A percentile compares a stretch with the other conserved stretches of the same genome.
These are phyloP conservation scores for Neodon shergylaensis DNA, from an alignment of 2,113 vertebrate species.

Conservation along the genomic window DNA sequence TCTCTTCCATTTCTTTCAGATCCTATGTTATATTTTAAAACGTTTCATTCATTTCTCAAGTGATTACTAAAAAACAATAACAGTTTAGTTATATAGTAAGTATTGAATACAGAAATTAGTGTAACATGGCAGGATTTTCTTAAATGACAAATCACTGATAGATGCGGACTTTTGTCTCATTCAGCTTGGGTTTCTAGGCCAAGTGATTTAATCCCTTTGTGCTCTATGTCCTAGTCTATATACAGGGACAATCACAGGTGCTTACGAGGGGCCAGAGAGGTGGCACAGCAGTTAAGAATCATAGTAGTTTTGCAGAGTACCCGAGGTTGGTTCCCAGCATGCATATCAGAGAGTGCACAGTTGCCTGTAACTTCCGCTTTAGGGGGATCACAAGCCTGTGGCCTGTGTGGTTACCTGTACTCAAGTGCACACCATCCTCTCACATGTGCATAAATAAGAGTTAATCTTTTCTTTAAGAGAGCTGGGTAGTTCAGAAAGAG, in stretches of 20 bases:
- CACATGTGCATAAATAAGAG: too few species aligned
- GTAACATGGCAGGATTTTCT: background rate
- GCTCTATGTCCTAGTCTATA: background rate
- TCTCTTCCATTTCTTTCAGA: background rate
- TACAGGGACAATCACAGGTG: background rate
- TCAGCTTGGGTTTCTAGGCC: background rate
- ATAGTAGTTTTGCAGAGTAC: background rate
- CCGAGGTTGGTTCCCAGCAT: background rate
- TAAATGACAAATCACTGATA: background rate
- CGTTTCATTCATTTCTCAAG: constrained; percentile 19
- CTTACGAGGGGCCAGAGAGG: background rate
- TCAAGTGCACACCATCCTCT: background rate
- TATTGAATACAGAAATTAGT: background rate
- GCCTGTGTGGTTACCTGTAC: background rate
- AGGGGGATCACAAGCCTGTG: background rate
- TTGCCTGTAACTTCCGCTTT: background rate
- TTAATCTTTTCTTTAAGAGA: background rate
- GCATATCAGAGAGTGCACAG: background rate
- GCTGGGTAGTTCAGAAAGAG: background rate
- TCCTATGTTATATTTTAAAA: background rate
- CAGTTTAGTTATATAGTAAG: background rate
- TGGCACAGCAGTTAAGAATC: background rate
- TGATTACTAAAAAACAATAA: background rate
- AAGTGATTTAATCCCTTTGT: background rate
- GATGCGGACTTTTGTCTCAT: background rate